phyloP scores from a whole-genome alignment of 2,797 vertebrate species.

The Danio jaintianensis region DNA sequence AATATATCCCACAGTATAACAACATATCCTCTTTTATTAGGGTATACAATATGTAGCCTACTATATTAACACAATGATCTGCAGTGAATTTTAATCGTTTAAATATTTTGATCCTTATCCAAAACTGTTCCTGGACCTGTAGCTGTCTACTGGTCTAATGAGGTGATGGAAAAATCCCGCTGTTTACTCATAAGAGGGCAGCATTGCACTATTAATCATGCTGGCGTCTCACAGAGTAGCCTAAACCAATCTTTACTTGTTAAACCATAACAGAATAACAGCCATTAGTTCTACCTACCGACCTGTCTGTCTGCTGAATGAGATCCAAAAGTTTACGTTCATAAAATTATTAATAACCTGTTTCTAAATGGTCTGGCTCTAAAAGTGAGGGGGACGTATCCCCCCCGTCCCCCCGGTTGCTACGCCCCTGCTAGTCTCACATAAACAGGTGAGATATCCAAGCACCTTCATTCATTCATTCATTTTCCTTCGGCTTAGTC shows the following conservation, averaged over 20 bases:
- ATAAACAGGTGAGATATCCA: too few relatives aligned
- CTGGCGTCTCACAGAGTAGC: background rate
- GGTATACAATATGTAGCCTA: background rate
- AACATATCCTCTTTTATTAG: background rate
- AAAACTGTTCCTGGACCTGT: background rate
- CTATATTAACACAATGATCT: background rate
- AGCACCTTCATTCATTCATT: too few relatives aligned
- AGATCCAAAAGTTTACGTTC: too few relatives aligned
- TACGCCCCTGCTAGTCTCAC: too few relatives aligned
- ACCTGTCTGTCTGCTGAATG: too few relatives aligned
- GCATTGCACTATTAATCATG: background rate
- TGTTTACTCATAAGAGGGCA: slow-evolving; percentile 16
- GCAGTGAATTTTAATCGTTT: background rate
- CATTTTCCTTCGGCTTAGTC: too few relatives aligned
- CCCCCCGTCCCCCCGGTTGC: too few relatives aligned
- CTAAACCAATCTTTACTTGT: background rate
- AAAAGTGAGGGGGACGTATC: too few relatives aligned
- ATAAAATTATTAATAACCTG: too few relatives aligned
- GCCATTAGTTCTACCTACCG: too few relatives aligned
- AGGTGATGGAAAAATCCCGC: background rate
- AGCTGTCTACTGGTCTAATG: background rate
- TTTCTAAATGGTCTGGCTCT: too few relatives aligned
- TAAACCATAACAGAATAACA: background rate
- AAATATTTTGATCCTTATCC: background rate
- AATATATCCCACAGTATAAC: background rate